Evolutionary conservation across 2,888 invertebrate species (phyloP).

Genomic region (Cosmia trapezina): DNA sequence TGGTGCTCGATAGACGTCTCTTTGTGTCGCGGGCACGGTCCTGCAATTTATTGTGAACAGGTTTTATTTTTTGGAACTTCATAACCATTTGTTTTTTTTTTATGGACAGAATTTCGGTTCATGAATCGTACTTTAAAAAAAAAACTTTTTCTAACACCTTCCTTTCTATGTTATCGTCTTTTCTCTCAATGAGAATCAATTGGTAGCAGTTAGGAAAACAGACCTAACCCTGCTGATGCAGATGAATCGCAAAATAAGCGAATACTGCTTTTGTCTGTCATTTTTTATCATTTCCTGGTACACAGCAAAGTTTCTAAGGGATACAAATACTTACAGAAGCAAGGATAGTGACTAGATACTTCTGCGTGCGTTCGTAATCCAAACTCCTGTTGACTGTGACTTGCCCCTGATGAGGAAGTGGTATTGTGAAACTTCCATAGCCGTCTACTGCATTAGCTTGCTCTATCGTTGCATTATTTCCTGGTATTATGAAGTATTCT

Average conservation of each 20-base stretch:
- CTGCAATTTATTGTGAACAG: conserved; percentile 83
- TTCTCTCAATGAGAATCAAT: too few relatives aligned
- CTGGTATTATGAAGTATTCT: conserved; percentile 95
- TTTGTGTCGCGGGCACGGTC: conserved; percentile 95
- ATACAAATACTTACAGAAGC: conserved; percentile 93
- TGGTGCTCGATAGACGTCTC: conserved; percentile 95
- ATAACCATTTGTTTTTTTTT: neutral
- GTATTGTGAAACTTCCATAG: conserved; percentile 95
- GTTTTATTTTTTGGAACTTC: neutral
- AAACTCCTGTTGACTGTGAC: conserved; percentile 96
- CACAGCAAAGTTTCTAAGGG: neutral
- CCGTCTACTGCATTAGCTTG: conserved; percentile 93
- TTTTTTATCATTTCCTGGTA: neutral
- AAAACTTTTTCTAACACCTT: too few relatives aligned
- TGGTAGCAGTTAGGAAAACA: neutral
- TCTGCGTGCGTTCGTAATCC: conserved; percentile 96
- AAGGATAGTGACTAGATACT: conserved; percentile 96
- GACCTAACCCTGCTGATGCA: neutral
- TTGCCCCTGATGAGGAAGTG: conserved; percentile 96
- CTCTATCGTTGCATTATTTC: conserved; percentile 86
- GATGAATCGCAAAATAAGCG: neutral
- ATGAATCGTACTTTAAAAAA: too few relatives aligned
- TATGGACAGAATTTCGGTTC: neutral
- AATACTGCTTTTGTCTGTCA: too few relatives aligned
- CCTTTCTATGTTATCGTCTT: too few relatives aligned